A percentile compares a stretch with the other conserved stretches of the same genome.
Evolutionary conservation across 2,797 vertebrate species (phyloP).

Genomic region (Prionace glauca): DNA sequence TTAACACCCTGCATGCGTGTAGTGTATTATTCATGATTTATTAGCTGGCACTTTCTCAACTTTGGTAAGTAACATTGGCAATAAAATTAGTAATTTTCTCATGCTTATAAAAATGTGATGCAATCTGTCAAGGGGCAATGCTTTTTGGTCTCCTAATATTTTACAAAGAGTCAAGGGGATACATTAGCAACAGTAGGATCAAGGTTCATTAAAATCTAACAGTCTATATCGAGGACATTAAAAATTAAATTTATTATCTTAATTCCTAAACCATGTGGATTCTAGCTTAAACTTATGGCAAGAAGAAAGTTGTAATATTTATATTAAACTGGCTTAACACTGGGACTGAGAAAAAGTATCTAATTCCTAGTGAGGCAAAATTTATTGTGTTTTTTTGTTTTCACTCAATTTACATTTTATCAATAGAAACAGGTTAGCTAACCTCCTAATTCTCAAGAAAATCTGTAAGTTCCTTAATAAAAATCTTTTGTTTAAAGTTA

Average conservation of each 20-base stretch:
- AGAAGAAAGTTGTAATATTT: not conserved
- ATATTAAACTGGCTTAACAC: not conserved
- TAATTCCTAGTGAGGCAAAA: not conserved
- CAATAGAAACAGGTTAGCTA: not conserved
- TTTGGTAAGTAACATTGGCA: constrained; percentile 22
- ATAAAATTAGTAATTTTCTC: constrained; percentile 34
- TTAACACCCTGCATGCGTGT: not conserved
- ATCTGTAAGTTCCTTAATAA: not conserved
- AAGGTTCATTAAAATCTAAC: constrained; percentile 23
- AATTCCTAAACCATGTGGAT: not conserved
- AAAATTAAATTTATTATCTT: not conserved
- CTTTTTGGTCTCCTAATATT: not conserved
- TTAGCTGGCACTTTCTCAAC: constrained; percentile 18
- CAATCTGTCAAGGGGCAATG: constrained; percentile 30
- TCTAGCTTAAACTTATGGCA: not conserved
- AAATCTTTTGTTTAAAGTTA: not conserved
- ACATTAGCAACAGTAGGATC: not conserved
- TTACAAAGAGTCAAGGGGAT: constrained; percentile 25
- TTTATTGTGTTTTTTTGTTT: not conserved
- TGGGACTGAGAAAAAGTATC: not conserved
- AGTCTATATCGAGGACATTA: not conserved
- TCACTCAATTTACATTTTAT: not conserved
- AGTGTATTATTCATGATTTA: constrained; percentile 32
- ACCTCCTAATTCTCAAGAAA: not conserved
- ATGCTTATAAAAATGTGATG: constrained; percentile 16